Conservation (phyloP, 2,888 invertebrate species). For the Metellina segmentata region DNA sequence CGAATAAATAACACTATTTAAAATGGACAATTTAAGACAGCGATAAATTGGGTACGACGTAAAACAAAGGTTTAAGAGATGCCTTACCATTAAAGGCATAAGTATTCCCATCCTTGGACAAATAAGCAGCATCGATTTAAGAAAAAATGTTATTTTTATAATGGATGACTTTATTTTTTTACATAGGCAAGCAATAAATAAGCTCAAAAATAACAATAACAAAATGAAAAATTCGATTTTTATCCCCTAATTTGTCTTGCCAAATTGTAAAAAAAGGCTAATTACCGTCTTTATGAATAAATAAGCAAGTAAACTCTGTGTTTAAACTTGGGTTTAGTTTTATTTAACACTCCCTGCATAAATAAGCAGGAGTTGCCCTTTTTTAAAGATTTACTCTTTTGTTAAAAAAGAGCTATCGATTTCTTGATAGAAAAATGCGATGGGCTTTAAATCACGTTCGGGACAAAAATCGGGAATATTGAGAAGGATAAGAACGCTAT, state of each 20-base stretch:
- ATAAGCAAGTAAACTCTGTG: neutral
- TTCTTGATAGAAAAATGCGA: neutral
- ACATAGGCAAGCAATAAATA: neutral
- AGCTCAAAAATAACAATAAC: neutral
- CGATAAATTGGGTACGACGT: too few relatives aligned
- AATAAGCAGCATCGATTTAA: too few relatives aligned
- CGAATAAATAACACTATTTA: too few relatives aligned
- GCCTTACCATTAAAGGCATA: too few relatives aligned
- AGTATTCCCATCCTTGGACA: too few relatives aligned
- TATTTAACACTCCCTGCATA: slow-evolving; percentile 16
- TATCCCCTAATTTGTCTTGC: neutral
- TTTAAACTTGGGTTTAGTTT: neutral
- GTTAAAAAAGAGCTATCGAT: neutral
- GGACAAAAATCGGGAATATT: too few relatives aligned
- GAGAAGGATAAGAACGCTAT: too few relatives aligned
- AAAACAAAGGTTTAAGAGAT: too few relatives aligned
- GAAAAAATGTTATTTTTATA: too few relatives aligned
- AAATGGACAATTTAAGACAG: too few relatives aligned
- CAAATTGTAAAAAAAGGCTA: neutral
- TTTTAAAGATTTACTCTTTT: neutral
- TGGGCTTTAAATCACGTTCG: too few relatives aligned
- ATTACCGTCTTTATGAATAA: slow-evolving; percentile 5
- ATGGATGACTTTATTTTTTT: too few relatives aligned
- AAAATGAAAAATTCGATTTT: neutral
- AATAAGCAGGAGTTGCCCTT: neutral